Evolutionary conservation across 1,140 invertebrate genomes (phyloP).

Genomic region (Diorhabda elongata): DNA sequence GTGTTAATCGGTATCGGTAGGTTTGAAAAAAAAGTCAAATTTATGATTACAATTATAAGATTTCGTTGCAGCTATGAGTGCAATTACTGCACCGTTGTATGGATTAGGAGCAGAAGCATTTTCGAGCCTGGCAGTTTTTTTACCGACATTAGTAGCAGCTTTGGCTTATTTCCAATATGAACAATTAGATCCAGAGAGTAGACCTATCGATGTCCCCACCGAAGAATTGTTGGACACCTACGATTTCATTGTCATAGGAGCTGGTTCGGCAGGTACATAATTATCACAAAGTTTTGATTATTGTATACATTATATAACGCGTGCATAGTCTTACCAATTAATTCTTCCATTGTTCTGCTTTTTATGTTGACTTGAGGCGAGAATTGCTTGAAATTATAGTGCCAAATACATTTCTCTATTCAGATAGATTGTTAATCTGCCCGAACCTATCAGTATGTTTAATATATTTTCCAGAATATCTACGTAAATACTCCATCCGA

Average conservation of each 20-base stretch:
- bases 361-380: too few species aligned
- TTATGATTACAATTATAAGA: not conserved
- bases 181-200: conserved; percentile 69
- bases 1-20: not conserved
- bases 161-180: conserved; percentile 79
- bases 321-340: too few species aligned
- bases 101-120: conserved; percentile 47
- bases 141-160: conserved; percentile 72
- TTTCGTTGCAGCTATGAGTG: conserved; percentile 38
- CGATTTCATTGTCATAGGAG: conserved; percentile 88
- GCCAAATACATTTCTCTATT: too few species aligned
- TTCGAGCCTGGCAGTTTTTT: conserved; percentile 67
- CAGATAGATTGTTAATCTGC: too few species aligned
- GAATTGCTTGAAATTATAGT: too few species aligned
- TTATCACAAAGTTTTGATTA: not conserved
- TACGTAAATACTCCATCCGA: too few species aligned
- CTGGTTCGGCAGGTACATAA: conserved; percentile 79
- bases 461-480: too few species aligned
- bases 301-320: too few species aligned
- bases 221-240: conserved; percentile 65
- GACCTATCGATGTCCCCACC: conserved; percentile 62
- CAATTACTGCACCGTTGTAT: conserved; percentile 32
- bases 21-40: not conserved
- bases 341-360: too few species aligned
- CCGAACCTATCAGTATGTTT: too few species aligned